phyloP scores from a whole-genome alignment of 2,113 vertebrate genomes.

The Tetraodon nigroviridis region DNA sequence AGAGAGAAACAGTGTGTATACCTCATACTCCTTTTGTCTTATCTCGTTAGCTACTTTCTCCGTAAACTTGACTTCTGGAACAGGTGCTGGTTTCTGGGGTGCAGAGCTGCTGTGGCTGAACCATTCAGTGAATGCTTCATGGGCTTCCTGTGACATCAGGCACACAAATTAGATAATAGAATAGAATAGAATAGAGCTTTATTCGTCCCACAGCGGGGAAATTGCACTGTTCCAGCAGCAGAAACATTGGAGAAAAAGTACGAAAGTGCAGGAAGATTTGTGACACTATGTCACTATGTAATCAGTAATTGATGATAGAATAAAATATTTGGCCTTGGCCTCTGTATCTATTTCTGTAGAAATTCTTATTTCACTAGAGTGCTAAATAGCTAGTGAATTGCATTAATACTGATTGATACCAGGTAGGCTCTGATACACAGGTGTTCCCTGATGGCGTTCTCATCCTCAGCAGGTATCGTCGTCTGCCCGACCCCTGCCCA shows the following conservation, averaged over 20 bases:
- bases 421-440: constrained; percentile 93
- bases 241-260: no score
- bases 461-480: constrained; percentile 85
- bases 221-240: no score
- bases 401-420: constrained; percentile 63
- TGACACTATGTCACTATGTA: no score
- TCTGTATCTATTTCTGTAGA: no score
- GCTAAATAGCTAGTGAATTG: no score
- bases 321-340: no score
- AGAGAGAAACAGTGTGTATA: constrained; percentile 26
- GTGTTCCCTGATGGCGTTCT: constrained; percentile 93
- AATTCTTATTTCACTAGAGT: no score
- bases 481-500: constrained; percentile 86
- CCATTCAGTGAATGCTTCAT: constrained; percentile 96
- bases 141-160: constrained; percentile 82
- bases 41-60: constrained; percentile 94
- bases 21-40: constrained; percentile 92
- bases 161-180: not conserved
- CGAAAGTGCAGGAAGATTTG: no score
- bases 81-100: constrained; percentile 84
- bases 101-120: constrained; percentile 90
- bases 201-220: no score
- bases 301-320: no score
- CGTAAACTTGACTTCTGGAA: constrained; percentile 86
- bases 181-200: no score